Percentiles rank a stretch among this genome's conserved stretches.
Evolutionary conservation across 2,113 vertebrate species (phyloP).

Genomic region (Pedetes capensis): DNA sequence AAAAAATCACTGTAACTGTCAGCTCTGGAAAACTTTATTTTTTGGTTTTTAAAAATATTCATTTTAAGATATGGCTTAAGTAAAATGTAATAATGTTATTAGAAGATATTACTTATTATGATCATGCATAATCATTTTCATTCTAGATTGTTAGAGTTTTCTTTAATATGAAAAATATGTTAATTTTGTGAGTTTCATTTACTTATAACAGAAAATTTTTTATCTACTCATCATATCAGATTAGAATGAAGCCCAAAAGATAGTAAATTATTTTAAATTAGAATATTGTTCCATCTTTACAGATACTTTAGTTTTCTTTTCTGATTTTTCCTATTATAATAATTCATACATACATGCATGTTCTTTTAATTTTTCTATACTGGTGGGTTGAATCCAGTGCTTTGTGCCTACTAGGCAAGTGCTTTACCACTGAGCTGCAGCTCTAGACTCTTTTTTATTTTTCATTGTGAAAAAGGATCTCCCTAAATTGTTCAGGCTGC

Average conservation of each 20-base stretch:
- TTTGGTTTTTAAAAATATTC: neutral
- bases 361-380: too few species aligned
- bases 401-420: too few species aligned
- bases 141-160: neutral
- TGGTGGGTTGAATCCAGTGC: too few species aligned
- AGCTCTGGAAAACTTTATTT: neutral
- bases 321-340: neutral
- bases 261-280: neutral
- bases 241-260: neutral
- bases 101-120: neutral
- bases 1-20: neutral
- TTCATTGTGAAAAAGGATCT: too few species aligned
- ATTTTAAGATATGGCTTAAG: neutral
- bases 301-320: neutral
- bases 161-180: constrained; percentile 9
- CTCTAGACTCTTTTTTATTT: too few species aligned
- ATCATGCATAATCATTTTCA: neutral
- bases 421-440: too few species aligned
- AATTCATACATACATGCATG: neutral
- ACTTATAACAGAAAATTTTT: neutral
- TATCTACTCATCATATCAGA: neutral
- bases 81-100: neutral
- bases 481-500: too few species aligned
- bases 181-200: neutral
- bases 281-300: neutral